Evolutionary conservation across 2,888 invertebrate species (phyloP), one percentile per base, ranked within the genome.

Genomic region (Orthosia cruda): DNA sequence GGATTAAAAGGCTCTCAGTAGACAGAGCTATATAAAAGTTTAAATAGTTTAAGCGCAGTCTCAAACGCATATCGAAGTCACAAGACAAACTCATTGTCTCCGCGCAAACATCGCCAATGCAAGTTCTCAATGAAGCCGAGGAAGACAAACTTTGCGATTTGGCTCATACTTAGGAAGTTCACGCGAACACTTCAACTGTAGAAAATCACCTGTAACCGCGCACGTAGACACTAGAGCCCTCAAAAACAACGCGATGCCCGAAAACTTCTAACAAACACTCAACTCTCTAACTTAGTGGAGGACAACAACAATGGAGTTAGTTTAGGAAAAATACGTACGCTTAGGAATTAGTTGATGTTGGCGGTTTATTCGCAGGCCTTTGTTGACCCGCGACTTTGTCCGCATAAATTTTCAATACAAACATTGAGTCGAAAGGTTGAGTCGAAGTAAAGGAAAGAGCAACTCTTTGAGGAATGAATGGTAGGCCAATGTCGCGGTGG

Each of bases 1-100:
- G 82, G 81, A 89, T 86, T 87, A 88, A 87, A 84, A 87, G 79
- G 79, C 80, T 84, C 73, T 80, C 75, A 67, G 78, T 79, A 84
- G 83, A 86, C 84, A 84, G 78, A 87, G 68, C 74, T 64, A 74
- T 80, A 86, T 87, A 86, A 88, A 86, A 90, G 86, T 89, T 90
- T 87, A 90, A 91, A 90, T 89, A 90, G 91, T 91, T 90, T 89
- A 89, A 87, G 87, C 89, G 88, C 87, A 87, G 88, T 87, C 87
- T 87, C 80, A 89, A 89, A 91, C 90, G 91, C 91, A 91, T 93
- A 91, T 92, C 88, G 89, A 91, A 94, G 92, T 93, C 90, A 89
- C 91, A 93, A 94, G 92, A 92, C 92, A 93, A 94, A 93, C 93
- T 94, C 93, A 94, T 93, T 93, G 92, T 93, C 91, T 91, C 89